Evolutionary conservation across 2,797 vertebrate species (phyloP).

Genomic region (Siniperca obscura): DNA sequence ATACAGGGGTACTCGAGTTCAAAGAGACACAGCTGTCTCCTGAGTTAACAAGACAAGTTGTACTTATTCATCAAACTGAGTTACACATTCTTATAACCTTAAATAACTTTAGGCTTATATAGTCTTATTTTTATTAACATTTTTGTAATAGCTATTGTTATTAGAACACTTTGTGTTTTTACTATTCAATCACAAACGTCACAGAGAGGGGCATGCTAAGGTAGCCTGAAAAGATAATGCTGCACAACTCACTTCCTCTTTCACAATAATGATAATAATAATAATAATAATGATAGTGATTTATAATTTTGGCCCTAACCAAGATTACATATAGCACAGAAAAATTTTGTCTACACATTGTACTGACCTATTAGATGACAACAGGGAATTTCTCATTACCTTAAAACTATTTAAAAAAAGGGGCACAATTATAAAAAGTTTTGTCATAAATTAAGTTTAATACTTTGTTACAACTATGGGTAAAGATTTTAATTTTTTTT

Average conservation of each 20-base stretch:
- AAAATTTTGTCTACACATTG: background rate
- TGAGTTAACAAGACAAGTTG: constrained; percentile 15
- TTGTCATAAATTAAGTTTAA: too few relatives aligned
- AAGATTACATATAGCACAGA: background rate
- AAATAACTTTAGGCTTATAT: background rate
- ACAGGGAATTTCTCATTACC: too few relatives aligned
- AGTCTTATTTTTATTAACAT: background rate
- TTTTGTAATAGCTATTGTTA: background rate
- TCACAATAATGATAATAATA: background rate
- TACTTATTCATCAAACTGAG: background rate
- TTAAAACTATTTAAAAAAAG: too few relatives aligned
- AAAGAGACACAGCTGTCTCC: constrained; percentile 48
- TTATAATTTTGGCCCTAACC: background rate
- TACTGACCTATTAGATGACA: background rate
- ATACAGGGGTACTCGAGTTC: constrained; percentile 9
- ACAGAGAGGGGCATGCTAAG: background rate
- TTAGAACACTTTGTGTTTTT: background rate
- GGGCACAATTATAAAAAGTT: too few relatives aligned
- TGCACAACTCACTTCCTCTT: background rate
- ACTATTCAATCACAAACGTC: background rate
- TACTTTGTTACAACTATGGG: too few relatives aligned
- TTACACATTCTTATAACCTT: background rate
- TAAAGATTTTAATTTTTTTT: too few relatives aligned
- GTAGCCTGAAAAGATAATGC: background rate
- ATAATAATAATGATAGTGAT: too few relatives aligned